Conservation (phyloP, 2,888 invertebrate species). For the Hemicrepidius hirtus region DNA sequence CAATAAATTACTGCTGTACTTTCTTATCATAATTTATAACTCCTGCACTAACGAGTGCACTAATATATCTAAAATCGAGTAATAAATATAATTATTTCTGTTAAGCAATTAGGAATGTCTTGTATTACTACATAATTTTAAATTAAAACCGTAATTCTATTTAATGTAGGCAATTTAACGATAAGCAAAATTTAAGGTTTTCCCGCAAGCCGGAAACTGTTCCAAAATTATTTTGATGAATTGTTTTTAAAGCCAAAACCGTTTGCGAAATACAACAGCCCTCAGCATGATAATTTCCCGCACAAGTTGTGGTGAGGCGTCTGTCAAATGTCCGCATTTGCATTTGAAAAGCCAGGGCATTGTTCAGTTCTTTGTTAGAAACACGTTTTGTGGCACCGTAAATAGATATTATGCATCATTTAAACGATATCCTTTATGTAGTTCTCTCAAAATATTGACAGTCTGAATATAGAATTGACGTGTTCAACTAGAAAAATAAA, state of each 20-base stretch:
- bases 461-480: conserved; percentile 26
- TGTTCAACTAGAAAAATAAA: background rate
- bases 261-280: conserved; percentile 42
- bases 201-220: conserved; percentile 8
- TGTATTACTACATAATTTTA: conserved; percentile 16
- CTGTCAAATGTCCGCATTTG: conserved; percentile 58
- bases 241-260: conserved; percentile 44
- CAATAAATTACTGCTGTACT: conserved; percentile 20
- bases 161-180: background rate
- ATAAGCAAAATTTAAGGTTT: background rate
- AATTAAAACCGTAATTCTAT: conserved; percentile 11
- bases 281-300: conserved; percentile 56
- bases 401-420: conserved; percentile 56
- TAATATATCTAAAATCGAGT: conserved; percentile 8
- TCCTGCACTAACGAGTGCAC: too few relatives aligned
- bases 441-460: conserved; percentile 43
- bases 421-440: conserved; percentile 43
- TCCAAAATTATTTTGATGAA: conserved; percentile 45
- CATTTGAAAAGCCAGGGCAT: conserved; percentile 56
- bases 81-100: conserved; percentile 29
- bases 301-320: conserved; percentile 51
- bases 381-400: conserved; percentile 56
- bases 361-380: conserved; percentile 57
- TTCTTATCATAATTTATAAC: conserved; percentile 29
- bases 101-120: conserved; percentile 18